Conservation (phyloP, 2,113 vertebrate species). For the Narcine bancroftii region DNA sequence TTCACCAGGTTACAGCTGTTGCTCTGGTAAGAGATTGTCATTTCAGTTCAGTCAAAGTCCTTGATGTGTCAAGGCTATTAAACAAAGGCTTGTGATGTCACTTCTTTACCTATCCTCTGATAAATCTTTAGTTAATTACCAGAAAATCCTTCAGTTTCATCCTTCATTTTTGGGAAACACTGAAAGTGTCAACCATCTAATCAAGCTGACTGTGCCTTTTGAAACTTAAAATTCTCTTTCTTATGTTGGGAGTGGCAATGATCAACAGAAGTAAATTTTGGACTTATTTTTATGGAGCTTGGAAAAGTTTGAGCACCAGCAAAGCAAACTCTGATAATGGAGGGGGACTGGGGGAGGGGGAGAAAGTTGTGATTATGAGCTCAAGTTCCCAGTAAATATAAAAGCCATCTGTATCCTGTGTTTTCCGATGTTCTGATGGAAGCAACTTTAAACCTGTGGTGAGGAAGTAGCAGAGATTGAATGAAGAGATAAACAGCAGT, state of each 20-base stretch:
- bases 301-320: too few species aligned
- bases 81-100: background rate
- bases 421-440: background rate
- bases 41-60: background rate
- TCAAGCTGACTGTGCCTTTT: too few species aligned
- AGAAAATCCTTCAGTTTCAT: background rate
- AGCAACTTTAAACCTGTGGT: background rate
- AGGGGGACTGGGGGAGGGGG: too few species aligned
- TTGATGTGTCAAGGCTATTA: background rate
- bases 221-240: too few species aligned
- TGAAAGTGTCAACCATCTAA: background rate
- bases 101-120: background rate
- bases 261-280: too few species aligned
- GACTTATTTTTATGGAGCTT: too few species aligned
- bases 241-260: too few species aligned
- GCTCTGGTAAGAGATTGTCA: background rate
- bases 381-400: background rate
- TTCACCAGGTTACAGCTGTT: background rate
- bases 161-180: background rate
- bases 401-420: constrained; percentile 13
- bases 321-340: too few species aligned
- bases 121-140: background rate
- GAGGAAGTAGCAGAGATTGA: background rate
- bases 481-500: background rate
- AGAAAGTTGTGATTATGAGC: background rate